Evolutionary conservation across 2,113 vertebrate species (phyloP), one percentile per base, ranked within the genome.

Genomic region (Scopus umbretta): DNA sequence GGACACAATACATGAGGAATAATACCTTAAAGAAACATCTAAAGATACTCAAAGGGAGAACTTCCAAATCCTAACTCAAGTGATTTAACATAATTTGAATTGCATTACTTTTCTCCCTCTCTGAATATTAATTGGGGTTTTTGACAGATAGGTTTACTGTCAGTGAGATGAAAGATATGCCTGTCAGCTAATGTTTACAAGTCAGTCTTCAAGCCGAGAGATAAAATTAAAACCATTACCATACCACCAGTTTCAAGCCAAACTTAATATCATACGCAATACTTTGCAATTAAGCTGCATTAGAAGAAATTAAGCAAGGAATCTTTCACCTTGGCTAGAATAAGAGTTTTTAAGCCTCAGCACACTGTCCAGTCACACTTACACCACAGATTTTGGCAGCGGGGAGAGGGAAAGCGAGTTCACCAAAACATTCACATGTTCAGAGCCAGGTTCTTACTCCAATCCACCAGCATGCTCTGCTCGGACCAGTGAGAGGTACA

Each of bases 201-300:
- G 89, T 74, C 93, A 71, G 49, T 34, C 94, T 82, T 91, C 80
- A 94, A 82, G 80, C 65, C 52, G 63, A 49, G 81, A 89, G 65
- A 79, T 73, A 65, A 88, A 94, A 96, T 95, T 80, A 87, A 86
- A 94, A 70, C 65, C 63, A 66, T 92, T 92, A 55, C 76, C 67
- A 71, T 58, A 66, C 38, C 80, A 66, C 82, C 66, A 93, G 68
- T n/a, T 67, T 55, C 81, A 92, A 92, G 76, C 32, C 86, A 92
- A 90, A 86, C n/a, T 78, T 56, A 10, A 13, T 63, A 67, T 80
- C 76, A 47, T 36, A 87, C 65, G 53, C 10, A 47, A 81, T 43
- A 63, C n/a, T 59, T 32, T 20, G 45, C 52, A 95, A 82, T 96
- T 94, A 96, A 92, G 45, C 23, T 81, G 53, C 81, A 85, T 85